Evolutionary conservation across 1,140 invertebrate species (phyloP).

Genomic region (Ooceraea biroi): DNA sequence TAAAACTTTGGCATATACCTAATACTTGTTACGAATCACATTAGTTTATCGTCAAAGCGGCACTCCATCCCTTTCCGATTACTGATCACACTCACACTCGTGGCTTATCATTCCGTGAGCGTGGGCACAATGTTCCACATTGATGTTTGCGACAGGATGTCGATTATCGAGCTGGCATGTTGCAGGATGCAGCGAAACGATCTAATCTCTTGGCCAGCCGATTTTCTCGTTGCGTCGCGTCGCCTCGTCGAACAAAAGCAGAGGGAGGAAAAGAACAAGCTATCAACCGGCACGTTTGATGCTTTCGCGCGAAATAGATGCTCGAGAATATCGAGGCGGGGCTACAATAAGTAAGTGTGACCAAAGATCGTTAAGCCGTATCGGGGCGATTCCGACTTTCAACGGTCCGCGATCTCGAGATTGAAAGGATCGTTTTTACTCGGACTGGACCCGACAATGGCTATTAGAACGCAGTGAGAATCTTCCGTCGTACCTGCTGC

Average conservation of each 20-base stretch:
- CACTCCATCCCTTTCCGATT: not conserved
- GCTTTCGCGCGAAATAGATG: slow-evolving; percentile 28
- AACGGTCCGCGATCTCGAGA: slow-evolving; percentile 37
- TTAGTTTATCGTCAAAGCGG: no score
- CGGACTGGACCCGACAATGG: not conserved
- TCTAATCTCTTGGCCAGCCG: slow-evolving; percentile 41
- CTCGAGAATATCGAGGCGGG: slow-evolving; percentile 7
- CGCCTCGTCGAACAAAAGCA: not conserved
- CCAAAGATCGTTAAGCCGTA: slow-evolving; percentile 57
- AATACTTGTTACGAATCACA: no score
- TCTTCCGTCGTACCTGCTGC: slow-evolving; percentile 13
- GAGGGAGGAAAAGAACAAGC: not conserved
- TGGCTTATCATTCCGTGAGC: slow-evolving; percentile 2
- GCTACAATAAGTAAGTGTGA: slow-evolving; percentile 50
- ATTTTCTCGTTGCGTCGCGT: slow-evolving; percentile 22
- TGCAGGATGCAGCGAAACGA: slow-evolving; percentile 43
- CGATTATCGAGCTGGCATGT: slow-evolving; percentile 27
- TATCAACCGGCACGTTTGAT: slow-evolving; percentile 17
- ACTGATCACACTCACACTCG: not conserved
- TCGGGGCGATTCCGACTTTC: slow-evolving; percentile 27
- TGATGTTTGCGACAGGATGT: slow-evolving; percentile 23
- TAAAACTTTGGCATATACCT: no score
- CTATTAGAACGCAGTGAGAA: not conserved
- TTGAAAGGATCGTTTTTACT: slow-evolving; percentile 49
- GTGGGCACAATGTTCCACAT: not conserved